A percentile compares a stretch with the other conserved stretches of the same genome.
phyloP scores from a whole-genome alignment of 2,113 vertebrate genomes.

The Passer montanus region DNA sequence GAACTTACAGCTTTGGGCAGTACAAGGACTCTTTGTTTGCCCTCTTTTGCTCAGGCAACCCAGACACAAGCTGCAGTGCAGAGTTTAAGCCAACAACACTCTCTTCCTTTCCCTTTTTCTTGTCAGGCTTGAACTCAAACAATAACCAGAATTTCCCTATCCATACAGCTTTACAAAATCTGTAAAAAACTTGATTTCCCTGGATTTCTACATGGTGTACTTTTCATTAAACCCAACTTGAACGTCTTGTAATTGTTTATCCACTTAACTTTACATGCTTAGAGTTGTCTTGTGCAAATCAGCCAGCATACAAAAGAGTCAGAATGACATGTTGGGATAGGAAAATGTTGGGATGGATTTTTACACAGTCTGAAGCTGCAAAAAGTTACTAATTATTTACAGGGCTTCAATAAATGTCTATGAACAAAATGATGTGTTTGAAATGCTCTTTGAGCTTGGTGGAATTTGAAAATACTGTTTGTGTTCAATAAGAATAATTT shows the following conservation, averaged over 20 bases:
- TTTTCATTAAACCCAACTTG: slow-evolving; percentile 1
- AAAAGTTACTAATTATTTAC: background rate
- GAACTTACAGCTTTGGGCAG: slow-evolving; percentile 27
- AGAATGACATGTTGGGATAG: background rate
- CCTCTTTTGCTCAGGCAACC: background rate
- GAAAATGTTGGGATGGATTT: background rate
- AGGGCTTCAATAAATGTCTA: background rate
- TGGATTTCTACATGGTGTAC: background rate
- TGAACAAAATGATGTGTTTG: background rate
- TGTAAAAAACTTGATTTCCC: background rate
- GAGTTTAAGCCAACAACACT: slow-evolving; percentile 30
- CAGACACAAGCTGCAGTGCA: slow-evolving; percentile 2
- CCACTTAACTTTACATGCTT: background rate
- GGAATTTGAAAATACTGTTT: background rate
- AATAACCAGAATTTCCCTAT: background rate
- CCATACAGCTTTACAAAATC: background rate
- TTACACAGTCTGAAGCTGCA: background rate
- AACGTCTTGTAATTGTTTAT: background rate
- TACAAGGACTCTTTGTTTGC: background rate
- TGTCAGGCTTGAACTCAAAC: background rate
- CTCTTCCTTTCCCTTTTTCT: background rate
- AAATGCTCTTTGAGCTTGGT: background rate
- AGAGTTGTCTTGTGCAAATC: background rate
- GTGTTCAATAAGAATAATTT: background rate
- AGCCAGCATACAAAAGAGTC: background rate